A percentile compares a stretch with the other conserved stretches of the same genome.
Evolutionary conservation across 2,113 vertebrate genomes (phyloP).

Genomic region (Orcinus orca): DNA sequence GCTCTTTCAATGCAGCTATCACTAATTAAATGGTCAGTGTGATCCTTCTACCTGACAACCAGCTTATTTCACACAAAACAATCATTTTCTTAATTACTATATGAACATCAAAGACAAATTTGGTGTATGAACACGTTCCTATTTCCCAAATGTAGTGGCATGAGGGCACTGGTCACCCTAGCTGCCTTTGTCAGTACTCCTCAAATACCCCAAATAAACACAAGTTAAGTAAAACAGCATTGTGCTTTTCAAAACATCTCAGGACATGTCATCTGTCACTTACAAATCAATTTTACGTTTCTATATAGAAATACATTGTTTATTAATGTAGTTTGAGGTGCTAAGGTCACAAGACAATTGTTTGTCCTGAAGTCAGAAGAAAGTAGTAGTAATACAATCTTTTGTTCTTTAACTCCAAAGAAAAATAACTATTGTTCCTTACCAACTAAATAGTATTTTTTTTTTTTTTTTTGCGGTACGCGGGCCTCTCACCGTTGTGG

Average conservation of each 20-base stretch:
- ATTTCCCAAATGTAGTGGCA: not conserved
- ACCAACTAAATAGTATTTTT: not conserved
- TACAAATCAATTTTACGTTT: not conserved
- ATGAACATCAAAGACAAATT: not conserved
- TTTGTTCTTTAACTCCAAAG: not conserved
- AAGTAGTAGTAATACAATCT: not conserved
- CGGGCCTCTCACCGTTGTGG: too few relatives aligned
- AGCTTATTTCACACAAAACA: not conserved
- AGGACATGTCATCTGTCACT: not conserved
- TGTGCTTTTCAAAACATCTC: not conserved
- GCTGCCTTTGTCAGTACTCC: not conserved
- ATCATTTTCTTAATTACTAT: not conserved
- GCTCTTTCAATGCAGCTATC: not conserved
- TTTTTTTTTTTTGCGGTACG: too few relatives aligned
- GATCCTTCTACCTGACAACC: not conserved
- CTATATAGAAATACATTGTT: not conserved
- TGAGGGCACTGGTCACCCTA: not conserved
- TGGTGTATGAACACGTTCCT: not conserved
- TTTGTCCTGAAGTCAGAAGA: not conserved
- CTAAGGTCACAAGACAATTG: not conserved
- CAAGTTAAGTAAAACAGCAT: not conserved
- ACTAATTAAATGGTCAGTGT: not conserved
- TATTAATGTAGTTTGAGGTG: not conserved
- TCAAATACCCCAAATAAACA: not conserved
- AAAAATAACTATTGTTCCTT: not conserved